These are phyloP conservation scores for Grammatotria lemairii DNA, from an alignment of 2,113 vertebrate species.

Conservation along the genomic window DNA sequence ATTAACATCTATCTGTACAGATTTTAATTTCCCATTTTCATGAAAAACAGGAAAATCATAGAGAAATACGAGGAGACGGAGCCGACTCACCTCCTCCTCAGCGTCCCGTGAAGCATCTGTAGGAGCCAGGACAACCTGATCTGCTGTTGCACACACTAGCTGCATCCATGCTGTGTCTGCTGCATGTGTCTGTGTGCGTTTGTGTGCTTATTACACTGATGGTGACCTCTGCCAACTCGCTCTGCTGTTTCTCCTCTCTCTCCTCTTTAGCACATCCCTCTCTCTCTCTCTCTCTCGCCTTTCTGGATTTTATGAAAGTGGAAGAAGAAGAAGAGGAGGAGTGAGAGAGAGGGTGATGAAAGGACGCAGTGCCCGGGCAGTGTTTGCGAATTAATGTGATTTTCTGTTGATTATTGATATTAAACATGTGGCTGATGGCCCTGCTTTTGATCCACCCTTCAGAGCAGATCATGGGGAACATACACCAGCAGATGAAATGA, in stretches of 20 bases:
- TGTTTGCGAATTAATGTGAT: background rate
- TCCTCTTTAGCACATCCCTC: background rate
- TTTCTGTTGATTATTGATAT: conserved; percentile 10
- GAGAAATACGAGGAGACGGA: background rate
- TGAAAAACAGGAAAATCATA: background rate
- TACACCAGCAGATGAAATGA: conserved; percentile 2
- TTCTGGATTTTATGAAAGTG: background rate
- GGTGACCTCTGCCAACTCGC: conserved; percentile 23
- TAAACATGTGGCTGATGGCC: background rate
- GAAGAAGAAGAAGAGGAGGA: background rate
- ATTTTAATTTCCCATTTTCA: background rate
- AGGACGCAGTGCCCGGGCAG: background rate
- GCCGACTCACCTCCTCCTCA: conserved; percentile 4
- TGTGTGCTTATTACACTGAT: conserved; percentile 1
- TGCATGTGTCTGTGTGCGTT: background rate
- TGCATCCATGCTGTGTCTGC: conserved; percentile 34
- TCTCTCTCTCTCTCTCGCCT: background rate
- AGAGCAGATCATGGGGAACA: background rate
- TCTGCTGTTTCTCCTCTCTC: background rate
- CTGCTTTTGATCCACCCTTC: conserved; percentile 22
- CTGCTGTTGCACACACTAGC: conserved; percentile 15
- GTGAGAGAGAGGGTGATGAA: background rate
- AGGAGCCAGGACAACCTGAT: conserved; percentile 34
- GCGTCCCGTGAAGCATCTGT: conserved; percentile 25
- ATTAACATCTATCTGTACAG: background rate